phyloP scores from a whole-genome alignment of 2,797 vertebrate species.

The Lepus oiostolus region DNA sequence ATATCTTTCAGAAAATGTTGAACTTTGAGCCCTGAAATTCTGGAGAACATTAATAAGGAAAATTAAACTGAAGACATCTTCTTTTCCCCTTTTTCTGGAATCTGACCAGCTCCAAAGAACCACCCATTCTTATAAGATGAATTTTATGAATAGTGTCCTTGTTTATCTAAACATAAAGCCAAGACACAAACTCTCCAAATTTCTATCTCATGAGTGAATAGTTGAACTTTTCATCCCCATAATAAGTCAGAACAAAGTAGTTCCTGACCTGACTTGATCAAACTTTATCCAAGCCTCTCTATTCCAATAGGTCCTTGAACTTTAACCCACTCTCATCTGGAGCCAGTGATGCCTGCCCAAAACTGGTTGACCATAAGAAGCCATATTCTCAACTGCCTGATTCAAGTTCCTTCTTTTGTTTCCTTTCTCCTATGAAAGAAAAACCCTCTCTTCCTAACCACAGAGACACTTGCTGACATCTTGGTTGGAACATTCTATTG shows the following conservation, averaged over 20 bases:
- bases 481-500: not conserved
- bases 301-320: not conserved
- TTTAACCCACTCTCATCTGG: not conserved
- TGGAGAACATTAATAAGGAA: not conserved
- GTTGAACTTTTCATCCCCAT: not conserved
- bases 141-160: not conserved
- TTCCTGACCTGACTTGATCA: not conserved
- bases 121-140: not conserved
- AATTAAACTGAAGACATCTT: not conserved
- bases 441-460: not conserved
- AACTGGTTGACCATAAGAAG: not conserved
- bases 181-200: not conserved
- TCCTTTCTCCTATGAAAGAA: not conserved
- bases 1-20: not conserved
- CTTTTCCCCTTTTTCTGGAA: not conserved
- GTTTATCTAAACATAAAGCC: not conserved
- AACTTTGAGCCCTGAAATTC: not conserved
- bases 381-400: not conserved
- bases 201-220: not conserved
- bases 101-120: not conserved
- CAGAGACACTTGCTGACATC: not conserved
- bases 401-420: not conserved
- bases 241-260: not conserved
- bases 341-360: not conserved
- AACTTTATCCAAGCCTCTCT: not conserved